Conservation (phyloP, 1,140 invertebrate genomes). For the Triops cancriformis region DNA sequence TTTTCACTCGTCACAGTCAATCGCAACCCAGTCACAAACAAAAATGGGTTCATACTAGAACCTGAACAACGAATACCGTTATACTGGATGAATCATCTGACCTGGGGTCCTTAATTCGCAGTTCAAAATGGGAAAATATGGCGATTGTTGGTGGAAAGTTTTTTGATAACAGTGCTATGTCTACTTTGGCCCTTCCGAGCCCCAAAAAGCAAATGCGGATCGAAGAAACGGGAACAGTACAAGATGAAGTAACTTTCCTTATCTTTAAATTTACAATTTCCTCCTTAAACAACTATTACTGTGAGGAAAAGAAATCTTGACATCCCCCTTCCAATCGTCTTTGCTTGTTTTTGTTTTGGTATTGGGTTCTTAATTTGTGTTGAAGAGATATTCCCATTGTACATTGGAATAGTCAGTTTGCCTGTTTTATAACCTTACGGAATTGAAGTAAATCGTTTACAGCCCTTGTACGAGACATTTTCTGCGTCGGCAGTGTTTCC, state of each 20-base stretch:
- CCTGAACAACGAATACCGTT: not conserved
- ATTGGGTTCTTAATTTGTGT: not conserved
- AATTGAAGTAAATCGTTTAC: too few relatives aligned
- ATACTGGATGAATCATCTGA: not conserved
- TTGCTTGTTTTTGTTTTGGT: slow-evolving; percentile 11
- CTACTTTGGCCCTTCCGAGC: slow-evolving; percentile 22
- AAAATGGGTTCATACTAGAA: not conserved
- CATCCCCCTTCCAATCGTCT: not conserved
- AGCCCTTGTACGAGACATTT: too few relatives aligned
- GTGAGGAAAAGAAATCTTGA: not conserved
- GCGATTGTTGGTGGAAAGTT: slow-evolving; percentile 19
- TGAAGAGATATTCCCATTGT: too few relatives aligned
- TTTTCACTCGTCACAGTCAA: too few relatives aligned
- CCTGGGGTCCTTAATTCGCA: not conserved
- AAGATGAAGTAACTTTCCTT: slow-evolving; percentile 10
- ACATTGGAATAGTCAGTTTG: too few relatives aligned
- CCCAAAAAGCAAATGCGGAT: slow-evolving; percentile 17
- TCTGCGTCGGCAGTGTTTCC: too few relatives aligned
- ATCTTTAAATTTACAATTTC: not conserved
- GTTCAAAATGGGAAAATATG: slow-evolving; percentile 7
- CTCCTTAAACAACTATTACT: not conserved
- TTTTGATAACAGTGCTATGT: slow-evolving; percentile 22
- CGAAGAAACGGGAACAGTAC: slow-evolving; percentile 24
- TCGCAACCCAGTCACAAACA: too few relatives aligned
- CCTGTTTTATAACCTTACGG: too few relatives aligned